Percentiles rank a stretch among this genome's conserved stretches.
Evolutionary conservation across 2,888 invertebrate genomes (phyloP).

Genomic region (Trisateles emortualis): DNA sequence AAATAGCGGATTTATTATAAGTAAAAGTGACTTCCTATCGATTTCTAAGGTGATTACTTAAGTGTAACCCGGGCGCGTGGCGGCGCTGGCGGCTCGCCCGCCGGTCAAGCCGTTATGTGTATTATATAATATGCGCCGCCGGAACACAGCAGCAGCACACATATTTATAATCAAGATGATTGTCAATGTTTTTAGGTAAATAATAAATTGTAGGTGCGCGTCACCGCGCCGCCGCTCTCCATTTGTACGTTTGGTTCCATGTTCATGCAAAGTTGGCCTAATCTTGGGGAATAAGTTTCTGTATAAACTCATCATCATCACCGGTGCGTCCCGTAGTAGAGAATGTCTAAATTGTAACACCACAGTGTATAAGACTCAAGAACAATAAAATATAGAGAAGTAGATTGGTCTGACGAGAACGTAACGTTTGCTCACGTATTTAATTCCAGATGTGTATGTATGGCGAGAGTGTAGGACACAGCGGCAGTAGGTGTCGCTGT

Average conservation of each 20-base stretch:
- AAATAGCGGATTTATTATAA: slow-evolving; percentile 82
- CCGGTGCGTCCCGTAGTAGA: slow-evolving; percentile 44
- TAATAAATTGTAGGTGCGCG: slow-evolving; percentile 70
- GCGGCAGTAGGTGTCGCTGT: slow-evolving; percentile 15
- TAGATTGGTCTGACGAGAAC: slow-evolving; percentile 34
- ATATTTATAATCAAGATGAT: slow-evolving; percentile 72
- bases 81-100: slow-evolving; percentile 40
- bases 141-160: slow-evolving; percentile 61
- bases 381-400: slow-evolving; percentile 58
- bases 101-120: slow-evolving; percentile 41
- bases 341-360: slow-evolving; percentile 50
- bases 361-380: slow-evolving; percentile 59
- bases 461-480: slow-evolving; percentile 22
- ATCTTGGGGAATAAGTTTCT: slow-evolving; percentile 58
- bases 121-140: slow-evolving; percentile 48
- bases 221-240: slow-evolving; percentile 35
- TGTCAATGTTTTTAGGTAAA: slow-evolving; percentile 76
- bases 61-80: slow-evolving; percentile 55
- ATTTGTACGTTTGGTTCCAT: slow-evolving; percentile 36
- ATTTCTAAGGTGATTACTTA: slow-evolving; percentile 77
- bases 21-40: slow-evolving; percentile 85
- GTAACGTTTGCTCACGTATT: slow-evolving; percentile 46
- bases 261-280: slow-evolving; percentile 65
- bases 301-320: slow-evolving; percentile 46
- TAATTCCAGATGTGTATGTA: slow-evolving; percentile 33